Evolutionary conservation across 2,888 invertebrate species (phyloP), one percentile per base, ranked within the genome.

Genomic region (Iselma pallidipennis): DNA sequence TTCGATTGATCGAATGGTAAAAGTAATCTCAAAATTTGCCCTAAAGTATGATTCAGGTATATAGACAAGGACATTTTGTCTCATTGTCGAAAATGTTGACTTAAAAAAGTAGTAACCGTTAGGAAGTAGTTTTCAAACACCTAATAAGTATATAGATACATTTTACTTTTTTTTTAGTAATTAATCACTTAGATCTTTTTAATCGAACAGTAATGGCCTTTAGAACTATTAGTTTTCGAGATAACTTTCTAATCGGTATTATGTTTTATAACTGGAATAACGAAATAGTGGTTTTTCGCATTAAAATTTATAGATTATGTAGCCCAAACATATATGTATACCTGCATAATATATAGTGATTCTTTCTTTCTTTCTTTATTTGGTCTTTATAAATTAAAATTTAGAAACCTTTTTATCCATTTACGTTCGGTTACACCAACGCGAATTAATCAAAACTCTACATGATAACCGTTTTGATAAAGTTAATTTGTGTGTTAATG

Each of bases 171-270:
- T 16, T 37, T 37, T 37, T 6, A 3, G 4, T 42, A 45, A 45
- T 45, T 45, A 45, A 45, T 45, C 45, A 45, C 21, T 45, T 45
- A 45, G 37, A 37, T 37, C 16, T 16, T 16, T 37, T 37, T 19
- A 10, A 19, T 45, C 9, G 45, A 45, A 45, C n/a, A n/a, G n/a
- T 45, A 45, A 45, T 45, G 45, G 16, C 4, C 4, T 37, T 45
- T 21, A 21, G 16, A 37, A 37, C 37, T 37, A 37, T 19, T 21
- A 45, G 45, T 45, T 45, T 45, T 21, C 21, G 10, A 10, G 45
- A 45, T 19, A 45, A 45, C 45, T 45, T 45, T 45, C 45, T 45
- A 45, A 45, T 45, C 21, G 45, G 48, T 57, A 66, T 67, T 67
- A 66, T 66, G 21, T 21, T 45, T 45, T 21, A 45, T 45, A 45